Conservation (phyloP, 1,140 invertebrate species). For the Sycophila sp. region DNA sequence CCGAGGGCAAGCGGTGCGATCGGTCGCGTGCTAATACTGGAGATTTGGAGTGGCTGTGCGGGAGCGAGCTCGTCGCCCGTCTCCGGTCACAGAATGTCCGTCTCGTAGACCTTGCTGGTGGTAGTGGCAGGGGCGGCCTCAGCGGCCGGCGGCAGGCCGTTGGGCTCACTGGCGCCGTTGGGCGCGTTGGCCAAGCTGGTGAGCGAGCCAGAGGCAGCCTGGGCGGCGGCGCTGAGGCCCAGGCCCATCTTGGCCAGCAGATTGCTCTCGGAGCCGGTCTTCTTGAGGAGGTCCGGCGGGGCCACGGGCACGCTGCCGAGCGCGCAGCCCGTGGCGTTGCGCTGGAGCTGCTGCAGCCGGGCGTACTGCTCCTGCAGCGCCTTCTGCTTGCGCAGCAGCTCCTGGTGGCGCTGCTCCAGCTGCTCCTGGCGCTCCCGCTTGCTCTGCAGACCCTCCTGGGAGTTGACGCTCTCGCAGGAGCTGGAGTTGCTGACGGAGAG, state of each 20-base stretch:
- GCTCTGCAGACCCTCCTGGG: constrained; percentile 72
- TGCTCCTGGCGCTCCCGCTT: constrained; percentile 76
- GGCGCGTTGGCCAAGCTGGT: constrained; percentile 67
- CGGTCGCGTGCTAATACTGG: neutral
- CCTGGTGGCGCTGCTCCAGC: constrained; percentile 85
- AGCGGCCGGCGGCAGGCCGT: constrained; percentile 49
- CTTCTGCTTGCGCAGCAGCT: constrained; percentile 85
- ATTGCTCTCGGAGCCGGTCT: constrained; percentile 90
- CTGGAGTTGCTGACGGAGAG: constrained; percentile 71
- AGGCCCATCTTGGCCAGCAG: constrained; percentile 85
- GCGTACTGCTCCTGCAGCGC: constrained; percentile 90
- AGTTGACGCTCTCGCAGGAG: constrained; percentile 82
- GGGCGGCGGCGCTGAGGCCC: constrained; percentile 68
- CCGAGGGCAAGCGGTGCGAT: neutral
- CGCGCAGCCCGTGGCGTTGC: constrained; percentile 73
- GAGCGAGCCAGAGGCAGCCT: constrained; percentile 73
- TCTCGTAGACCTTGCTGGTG: constrained; percentile 85
- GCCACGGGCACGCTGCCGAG: constrained; percentile 68
- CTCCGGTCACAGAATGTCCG: constrained; percentile 84
- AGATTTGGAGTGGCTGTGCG: neutral
- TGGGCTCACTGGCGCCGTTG: constrained; percentile 47
- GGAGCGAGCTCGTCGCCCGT: too few species aligned
- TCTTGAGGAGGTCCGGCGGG: constrained; percentile 77
- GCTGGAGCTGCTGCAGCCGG: constrained; percentile 83
- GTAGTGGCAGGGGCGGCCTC: constrained; percentile 59